These are phyloP conservation scores for Drosophila prosaltans DNA, from an alignment of 1,140 invertebrate species.

Conservation along the genomic window DNA sequence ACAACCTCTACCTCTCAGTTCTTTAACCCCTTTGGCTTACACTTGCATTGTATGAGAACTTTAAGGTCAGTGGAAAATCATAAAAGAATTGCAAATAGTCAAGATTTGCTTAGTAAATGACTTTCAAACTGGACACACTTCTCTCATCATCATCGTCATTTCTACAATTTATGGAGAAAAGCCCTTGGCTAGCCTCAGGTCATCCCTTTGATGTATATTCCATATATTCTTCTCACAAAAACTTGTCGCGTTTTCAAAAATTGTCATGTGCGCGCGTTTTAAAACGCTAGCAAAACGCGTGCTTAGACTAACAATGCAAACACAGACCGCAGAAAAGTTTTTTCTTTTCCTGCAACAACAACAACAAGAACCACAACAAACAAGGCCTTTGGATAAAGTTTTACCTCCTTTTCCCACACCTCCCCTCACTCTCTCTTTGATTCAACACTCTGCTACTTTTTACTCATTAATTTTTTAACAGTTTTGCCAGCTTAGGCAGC, in stretches of 20 bases:
- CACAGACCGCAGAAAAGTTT: slow-evolving; percentile 4
- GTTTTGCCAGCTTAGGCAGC: slow-evolving; percentile 27
- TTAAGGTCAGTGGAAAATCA: slow-evolving; percentile 5
- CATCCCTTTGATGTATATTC: neutral
- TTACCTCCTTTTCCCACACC: slow-evolving; percentile 21
- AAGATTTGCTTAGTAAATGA: slow-evolving; percentile 5
- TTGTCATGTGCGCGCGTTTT: slow-evolving; percentile 11
- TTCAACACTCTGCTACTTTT: neutral
- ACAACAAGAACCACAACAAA: slow-evolving; percentile 30
- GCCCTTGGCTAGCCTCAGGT: neutral
- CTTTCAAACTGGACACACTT: neutral
- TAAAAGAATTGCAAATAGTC: slow-evolving; percentile 6
- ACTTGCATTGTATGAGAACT: neutral
- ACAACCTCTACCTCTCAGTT: neutral
- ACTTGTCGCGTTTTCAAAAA: neutral
- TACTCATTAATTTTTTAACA: slow-evolving; percentile 67
- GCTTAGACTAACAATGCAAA: slow-evolving; percentile 39
- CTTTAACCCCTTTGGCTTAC: neutral
- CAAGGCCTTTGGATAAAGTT: slow-evolving; percentile 35
- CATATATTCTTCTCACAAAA: neutral
- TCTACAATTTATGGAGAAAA: neutral
- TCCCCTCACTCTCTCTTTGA: neutral
- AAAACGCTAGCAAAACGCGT: slow-evolving; percentile 38
- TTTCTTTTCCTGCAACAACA: slow-evolving; percentile 18
- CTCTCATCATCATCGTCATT: neutral